Conservation (phyloP, 2,888 invertebrate species). For the Cantharis nigra region DNA sequence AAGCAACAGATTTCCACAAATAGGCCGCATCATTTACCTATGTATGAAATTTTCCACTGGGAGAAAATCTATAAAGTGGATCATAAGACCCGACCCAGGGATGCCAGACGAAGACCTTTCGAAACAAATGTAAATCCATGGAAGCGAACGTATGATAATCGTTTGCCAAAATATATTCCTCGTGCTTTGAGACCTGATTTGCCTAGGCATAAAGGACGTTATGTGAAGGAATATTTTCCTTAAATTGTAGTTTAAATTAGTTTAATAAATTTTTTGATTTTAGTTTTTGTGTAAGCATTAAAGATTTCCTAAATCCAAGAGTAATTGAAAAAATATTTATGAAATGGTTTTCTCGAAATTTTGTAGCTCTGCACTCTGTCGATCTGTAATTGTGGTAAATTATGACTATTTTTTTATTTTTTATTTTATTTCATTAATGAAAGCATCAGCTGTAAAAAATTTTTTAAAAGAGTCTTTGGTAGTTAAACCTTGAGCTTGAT, state of each 20-base stretch:
- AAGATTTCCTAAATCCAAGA: neutral
- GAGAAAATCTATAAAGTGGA: constrained; percentile 80
- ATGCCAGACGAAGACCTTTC: constrained; percentile 72
- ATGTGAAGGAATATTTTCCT: constrained; percentile 73
- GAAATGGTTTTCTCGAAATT: too few species aligned
- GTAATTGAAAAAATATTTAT: neutral
- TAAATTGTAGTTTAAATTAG: constrained; percentile 34
- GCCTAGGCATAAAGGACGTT: constrained; percentile 65
- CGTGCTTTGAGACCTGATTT: constrained; percentile 65
- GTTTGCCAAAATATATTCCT: constrained; percentile 71
- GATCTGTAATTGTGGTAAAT: too few species aligned
- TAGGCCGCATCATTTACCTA: constrained; percentile 64
- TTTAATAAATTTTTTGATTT: neutral
- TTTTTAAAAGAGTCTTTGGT: too few species aligned
- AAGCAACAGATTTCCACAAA: constrained; percentile 71
- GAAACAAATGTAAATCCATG: constrained; percentile 68
- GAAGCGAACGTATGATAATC: constrained; percentile 69
- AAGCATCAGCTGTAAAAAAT: too few species aligned
- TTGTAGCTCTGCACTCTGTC: too few species aligned
- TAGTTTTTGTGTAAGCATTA: neutral
- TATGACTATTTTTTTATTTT: too few species aligned
- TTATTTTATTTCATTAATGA: too few species aligned
- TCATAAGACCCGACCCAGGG: constrained; percentile 69
- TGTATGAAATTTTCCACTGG: constrained; percentile 79
- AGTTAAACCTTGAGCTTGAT: too few species aligned